Conservation (phyloP, 2,888 invertebrate genomes). For the Apamea monoglypha region DNA sequence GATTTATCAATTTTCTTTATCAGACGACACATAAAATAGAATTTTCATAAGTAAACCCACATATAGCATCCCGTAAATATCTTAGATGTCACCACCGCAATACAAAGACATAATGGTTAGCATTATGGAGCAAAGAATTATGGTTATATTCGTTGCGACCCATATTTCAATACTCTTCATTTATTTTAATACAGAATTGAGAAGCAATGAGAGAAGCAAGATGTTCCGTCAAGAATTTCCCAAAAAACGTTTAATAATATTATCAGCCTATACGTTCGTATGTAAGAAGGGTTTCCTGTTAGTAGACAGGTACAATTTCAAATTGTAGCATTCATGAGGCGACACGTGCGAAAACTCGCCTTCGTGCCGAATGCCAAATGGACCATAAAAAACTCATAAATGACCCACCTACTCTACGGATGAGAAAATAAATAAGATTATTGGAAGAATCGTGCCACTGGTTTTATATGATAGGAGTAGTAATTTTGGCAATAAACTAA, state of each 20-base stretch:
- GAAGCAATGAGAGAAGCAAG: background rate
- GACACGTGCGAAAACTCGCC: slow-evolving; percentile 67
- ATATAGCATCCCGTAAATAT: slow-evolving; percentile 14
- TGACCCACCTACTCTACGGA: slow-evolving; percentile 72
- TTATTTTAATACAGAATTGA: slow-evolving; percentile 18
- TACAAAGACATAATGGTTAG: slow-evolving; percentile 36
- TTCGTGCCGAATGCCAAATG: slow-evolving; percentile 74
- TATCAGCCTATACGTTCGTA: slow-evolving; percentile 2
- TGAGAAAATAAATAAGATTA: slow-evolving; percentile 76
- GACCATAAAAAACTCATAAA: slow-evolving; percentile 81
- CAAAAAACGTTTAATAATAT: background rate
- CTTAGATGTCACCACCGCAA: slow-evolving; percentile 18
- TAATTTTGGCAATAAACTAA: slow-evolving; percentile 62
- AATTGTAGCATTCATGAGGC: slow-evolving; percentile 70
- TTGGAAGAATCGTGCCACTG: slow-evolving; percentile 62
- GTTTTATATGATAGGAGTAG: slow-evolving; percentile 66
- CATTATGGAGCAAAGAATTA: slow-evolving; percentile 21
- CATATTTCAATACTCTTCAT: slow-evolving; percentile 13
- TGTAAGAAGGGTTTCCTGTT: slow-evolving; percentile 43
- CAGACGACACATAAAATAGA: slow-evolving; percentile 16
- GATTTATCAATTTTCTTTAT: slow-evolving; percentile 29
- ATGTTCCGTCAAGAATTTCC: background rate
- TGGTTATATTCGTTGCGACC: slow-evolving; percentile 21
- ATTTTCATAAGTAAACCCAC: slow-evolving; percentile 11
- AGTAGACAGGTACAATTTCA: slow-evolving; percentile 51